These are phyloP conservation scores for Drosophila mayri DNA, from an alignment of 1,140 invertebrate species.

Conservation along the genomic window DNA sequence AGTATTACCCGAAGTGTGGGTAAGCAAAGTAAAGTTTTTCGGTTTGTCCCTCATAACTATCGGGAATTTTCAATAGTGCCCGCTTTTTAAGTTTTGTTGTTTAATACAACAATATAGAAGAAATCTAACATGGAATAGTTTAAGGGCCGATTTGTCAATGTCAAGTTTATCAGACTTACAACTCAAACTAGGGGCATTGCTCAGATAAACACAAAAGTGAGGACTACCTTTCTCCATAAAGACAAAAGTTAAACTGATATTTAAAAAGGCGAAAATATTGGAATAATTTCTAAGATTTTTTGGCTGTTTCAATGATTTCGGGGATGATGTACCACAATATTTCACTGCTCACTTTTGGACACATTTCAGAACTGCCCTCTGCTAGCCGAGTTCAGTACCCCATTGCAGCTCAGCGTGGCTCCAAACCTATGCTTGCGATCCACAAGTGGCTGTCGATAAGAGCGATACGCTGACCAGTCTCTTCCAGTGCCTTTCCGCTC, in stretches of 20 bases:
- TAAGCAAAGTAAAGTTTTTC: not conserved
- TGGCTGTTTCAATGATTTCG: not conserved
- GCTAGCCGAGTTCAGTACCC: not conserved
- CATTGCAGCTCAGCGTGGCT: conserved; percentile 12
- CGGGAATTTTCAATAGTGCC: not conserved
- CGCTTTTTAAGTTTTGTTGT: not conserved
- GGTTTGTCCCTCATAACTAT: not conserved
- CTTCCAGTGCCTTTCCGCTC: not conserved
- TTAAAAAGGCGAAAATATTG: not conserved
- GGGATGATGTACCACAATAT: not conserved
- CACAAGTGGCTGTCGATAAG: conserved; percentile 38
- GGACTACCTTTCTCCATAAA: not conserved
- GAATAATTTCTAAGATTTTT: not conserved
- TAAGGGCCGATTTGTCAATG: not conserved
- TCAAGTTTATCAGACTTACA: not conserved
- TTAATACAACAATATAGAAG: not conserved
- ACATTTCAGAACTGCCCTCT: not conserved
- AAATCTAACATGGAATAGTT: no score
- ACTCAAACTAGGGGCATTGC: not conserved
- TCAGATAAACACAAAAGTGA: not conserved
- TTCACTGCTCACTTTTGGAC: conserved; percentile 1
- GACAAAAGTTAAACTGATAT: not conserved
- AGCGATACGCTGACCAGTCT: conserved; percentile 5
- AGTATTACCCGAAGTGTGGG: not conserved
- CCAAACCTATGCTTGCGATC: conserved; percentile 59